These are phyloP conservation scores for Aleiodes sp. DNA, from an alignment of 1,140 invertebrate species.

Conservation along the genomic window DNA sequence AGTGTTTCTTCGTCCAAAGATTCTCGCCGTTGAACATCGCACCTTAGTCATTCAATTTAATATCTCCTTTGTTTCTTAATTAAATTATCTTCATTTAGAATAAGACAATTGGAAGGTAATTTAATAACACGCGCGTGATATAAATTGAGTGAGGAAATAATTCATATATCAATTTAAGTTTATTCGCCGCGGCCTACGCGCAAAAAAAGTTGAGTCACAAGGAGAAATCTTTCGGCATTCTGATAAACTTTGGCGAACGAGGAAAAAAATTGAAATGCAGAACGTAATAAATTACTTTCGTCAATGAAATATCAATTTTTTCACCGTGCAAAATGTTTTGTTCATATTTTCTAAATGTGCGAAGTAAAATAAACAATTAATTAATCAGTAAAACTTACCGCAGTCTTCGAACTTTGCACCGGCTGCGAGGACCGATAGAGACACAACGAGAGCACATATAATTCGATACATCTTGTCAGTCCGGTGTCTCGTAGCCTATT, in stretches of 20 bases:
- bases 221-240: not conserved
- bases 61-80: too few relatives aligned
- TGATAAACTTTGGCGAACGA: not conserved
- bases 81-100: too few relatives aligned
- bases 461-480: not conserved
- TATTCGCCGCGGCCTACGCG: not conserved
- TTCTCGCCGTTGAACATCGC: too few relatives aligned
- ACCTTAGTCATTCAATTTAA: too few relatives aligned
- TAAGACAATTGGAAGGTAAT: not conserved
- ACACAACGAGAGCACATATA: not conserved
- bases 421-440: not conserved
- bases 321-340: too few relatives aligned
- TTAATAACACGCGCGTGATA: not conserved
- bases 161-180: not conserved
- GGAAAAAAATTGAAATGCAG: not conserved
- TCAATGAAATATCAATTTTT: too few relatives aligned
- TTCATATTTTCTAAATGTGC: not conserved
- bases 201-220: not conserved
- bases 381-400: not conserved
- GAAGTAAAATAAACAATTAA: not conserved
- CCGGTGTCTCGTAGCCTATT: not conserved
- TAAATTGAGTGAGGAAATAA: not conserved
- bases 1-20: too few relatives aligned
- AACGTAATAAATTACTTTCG: not conserved
- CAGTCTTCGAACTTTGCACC: not conserved